Percentiles rank a stretch among this genome's conserved stretches.
These are phyloP conservation scores for Diogma glabrata DNA, from an alignment of 2,888 invertebrate genomes.

Conservation along the genomic window DNA sequence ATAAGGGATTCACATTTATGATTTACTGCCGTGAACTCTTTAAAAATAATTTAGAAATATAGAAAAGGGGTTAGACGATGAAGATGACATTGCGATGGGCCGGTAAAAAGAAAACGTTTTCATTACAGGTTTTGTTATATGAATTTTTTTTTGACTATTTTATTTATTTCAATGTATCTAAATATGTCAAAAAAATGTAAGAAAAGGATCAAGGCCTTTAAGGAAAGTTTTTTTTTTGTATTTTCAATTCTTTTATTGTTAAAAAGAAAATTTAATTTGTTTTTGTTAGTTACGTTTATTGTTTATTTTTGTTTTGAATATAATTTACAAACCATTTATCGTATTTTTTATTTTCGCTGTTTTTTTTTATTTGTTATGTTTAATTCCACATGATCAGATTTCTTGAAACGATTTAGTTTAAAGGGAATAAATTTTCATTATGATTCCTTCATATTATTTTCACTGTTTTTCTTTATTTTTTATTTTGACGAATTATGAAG, in stretches of 20 bases:
- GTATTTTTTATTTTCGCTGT: slow-evolving; percentile 7
- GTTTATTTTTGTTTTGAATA: slow-evolving; percentile 16
- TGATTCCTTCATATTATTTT: too few relatives aligned
- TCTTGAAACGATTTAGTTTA: slow-evolving; percentile 5
- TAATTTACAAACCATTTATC: slow-evolving; percentile 16
- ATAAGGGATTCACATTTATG: slow-evolving; percentile 10
- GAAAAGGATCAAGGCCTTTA: slow-evolving; percentile 5
- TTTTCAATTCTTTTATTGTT: too few relatives aligned
- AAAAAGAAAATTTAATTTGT: slow-evolving; percentile 14
- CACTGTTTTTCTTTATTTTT: too few relatives aligned
- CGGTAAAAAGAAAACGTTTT: slow-evolving; percentile 10
- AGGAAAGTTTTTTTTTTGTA: slow-evolving; percentile 1
- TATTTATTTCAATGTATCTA: neutral
- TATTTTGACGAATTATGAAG: too few relatives aligned
- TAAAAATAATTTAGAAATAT: slow-evolving; percentile 6
- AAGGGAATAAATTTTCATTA: neutral
- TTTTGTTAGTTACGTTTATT: slow-evolving; percentile 14
- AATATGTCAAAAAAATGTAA: slow-evolving; percentile 4
- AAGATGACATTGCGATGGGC: slow-evolving; percentile 12
- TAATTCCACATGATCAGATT: slow-evolving; percentile 8
- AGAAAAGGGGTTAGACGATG: slow-evolving; percentile 8
- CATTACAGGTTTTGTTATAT: slow-evolving; percentile 12
- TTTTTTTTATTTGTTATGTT: neutral
- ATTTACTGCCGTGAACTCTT: slow-evolving; percentile 15
- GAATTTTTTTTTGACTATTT: too few relatives aligned